Base-by-base conservation (phyloP, 1,140 invertebrate genomes). In the Chrysomallon squamiferum region DNA sequence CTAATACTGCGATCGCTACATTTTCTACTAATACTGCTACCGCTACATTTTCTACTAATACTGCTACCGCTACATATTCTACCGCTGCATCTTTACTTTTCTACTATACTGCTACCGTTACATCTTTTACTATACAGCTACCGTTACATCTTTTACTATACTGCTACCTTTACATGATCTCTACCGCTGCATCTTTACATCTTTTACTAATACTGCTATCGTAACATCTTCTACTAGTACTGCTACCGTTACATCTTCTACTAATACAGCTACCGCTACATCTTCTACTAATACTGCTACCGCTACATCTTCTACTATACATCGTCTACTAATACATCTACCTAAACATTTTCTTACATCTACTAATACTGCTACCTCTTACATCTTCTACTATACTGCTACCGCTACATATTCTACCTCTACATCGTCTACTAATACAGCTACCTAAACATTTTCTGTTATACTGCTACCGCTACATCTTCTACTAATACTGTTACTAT, bases 11-110 rank as follows among this genome's bases (percentile, higher is more conserved):
- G 11, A 58, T 29, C 32, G 27, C 56, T 58, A 58, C 56, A 27
- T 13, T 29, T 58, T 13, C 56, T 58, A 32, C 56, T 58, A 32
- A 18, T 58, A 58, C 56, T 58, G 32, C 56, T 58, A 58, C 56
- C 32, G 32, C 56, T 58, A 58, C 56, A 27, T 27, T 29, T 58
- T 13, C 56, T 58, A 58, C 30, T 58, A 58, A 11, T 58, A 58
- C 30, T 58, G 27, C 30, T 58, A 32, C 30, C 32, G 32, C 56
- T 58, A 32, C 56, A 27, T 13, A 18, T 58, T 27, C 56, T 58
- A 58, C 56, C 32, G 22, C 56, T 58, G 32, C 56, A 27, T 11
- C 30, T 58, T 6, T 29, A 9, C 25, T 29, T 30, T 6, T 29
- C 32, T 6, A 6, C 32, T 13, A 11, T 30, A 58, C 56, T 58